Evolutionary conservation across 2,113 vertebrate species (phyloP).

Genomic region (Prolemur simus): DNA sequence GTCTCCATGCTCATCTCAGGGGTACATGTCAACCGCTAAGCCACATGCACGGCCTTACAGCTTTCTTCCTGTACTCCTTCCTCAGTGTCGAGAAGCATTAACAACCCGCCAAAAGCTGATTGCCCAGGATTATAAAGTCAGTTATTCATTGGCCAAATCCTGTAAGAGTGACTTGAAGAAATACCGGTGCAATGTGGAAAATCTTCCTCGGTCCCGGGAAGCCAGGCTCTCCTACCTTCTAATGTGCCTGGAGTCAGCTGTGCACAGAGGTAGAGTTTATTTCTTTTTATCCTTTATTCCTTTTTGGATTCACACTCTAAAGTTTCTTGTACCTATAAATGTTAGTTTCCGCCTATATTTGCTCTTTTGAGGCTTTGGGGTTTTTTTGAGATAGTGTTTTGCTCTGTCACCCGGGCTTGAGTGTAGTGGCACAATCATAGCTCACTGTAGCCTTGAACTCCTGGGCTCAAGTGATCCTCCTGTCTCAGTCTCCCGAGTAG

Average conservation of each 20-base stretch:
- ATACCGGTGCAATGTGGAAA: conserved; percentile 95
- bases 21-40: neutral
- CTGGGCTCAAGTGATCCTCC: too few relatives aligned
- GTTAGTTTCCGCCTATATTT: neutral
- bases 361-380: neutral
- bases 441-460: too few relatives aligned
- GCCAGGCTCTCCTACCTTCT: conserved; percentile 97
- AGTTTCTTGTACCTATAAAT: neutral
- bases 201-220: conserved; percentile 93
- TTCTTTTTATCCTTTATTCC: neutral
- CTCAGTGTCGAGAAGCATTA: conserved; percentile 95
- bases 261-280: conserved; percentile 90
- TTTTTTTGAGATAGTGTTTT: neutral
- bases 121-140: conserved; percentile 97
- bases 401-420: too few relatives aligned
- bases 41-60: rapidly evolving
- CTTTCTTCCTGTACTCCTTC: neutral
- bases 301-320: neutral
- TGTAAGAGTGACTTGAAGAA: conserved; percentile 96
- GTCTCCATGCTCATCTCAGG: neutral
- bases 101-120: conserved; percentile 98
- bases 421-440: too few relatives aligned
- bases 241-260: conserved; percentile 95
- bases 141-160: conserved; percentile 97
- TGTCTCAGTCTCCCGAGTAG: too few relatives aligned